phyloP scores from a whole-genome alignment of 2,113 vertebrate species.

The Puffinus mauretanicus region DNA sequence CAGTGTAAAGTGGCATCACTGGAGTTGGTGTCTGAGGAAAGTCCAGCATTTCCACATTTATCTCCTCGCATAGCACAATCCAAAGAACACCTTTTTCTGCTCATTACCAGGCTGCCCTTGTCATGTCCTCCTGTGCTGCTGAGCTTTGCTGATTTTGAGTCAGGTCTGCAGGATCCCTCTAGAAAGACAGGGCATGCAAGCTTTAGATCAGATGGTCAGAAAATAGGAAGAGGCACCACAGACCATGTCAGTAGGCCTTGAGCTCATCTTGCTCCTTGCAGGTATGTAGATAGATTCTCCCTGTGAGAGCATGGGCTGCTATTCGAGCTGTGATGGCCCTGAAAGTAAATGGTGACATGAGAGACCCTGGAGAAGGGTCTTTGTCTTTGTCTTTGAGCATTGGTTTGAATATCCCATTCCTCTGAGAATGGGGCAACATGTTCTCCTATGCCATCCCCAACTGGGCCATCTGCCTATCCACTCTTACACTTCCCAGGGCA shows the following conservation, averaged over 20 bases:
- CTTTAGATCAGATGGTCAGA: neutral
- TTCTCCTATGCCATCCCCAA: neutral
- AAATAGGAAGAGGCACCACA: neutral
- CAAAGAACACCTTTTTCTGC: neutral
- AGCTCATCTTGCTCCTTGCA: neutral
- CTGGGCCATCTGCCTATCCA: neutral
- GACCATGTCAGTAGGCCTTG: neutral
- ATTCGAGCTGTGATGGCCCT: neutral
- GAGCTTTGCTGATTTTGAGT: neutral
- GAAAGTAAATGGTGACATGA: neutral
- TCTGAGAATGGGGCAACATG: neutral
- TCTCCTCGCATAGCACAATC: neutral
- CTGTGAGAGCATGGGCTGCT: neutral
- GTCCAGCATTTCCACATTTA: neutral
- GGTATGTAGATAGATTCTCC: neutral
- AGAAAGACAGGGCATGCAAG: neutral
- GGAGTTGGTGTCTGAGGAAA: neutral
- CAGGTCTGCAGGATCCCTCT: neutral
- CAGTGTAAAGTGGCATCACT: neutral
- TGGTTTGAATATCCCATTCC: neutral
- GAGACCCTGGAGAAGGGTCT: neutral
- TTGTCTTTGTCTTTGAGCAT: neutral
- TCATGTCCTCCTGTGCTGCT: neutral
- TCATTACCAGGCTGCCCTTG: rapidly evolving
- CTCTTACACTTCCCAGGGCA: neutral